Evolutionary conservation across 2,113 vertebrate species (phyloP).

Genomic region (Sorex araneus): DNA sequence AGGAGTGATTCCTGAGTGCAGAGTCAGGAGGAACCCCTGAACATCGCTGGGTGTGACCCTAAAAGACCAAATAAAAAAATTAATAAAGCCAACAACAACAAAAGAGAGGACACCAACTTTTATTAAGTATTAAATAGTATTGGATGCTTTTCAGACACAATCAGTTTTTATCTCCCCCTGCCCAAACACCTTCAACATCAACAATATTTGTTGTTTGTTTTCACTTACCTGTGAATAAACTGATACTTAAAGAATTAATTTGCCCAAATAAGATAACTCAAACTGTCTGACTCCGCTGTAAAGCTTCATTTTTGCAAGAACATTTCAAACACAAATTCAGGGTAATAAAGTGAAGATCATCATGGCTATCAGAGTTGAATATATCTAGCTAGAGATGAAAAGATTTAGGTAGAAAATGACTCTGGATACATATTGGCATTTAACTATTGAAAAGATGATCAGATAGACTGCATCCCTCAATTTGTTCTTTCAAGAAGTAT

Average conservation of each 20-base stretch:
- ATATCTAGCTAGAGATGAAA: constrained; percentile 1
- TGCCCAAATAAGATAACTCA: background rate
- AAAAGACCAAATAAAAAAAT: too few relatives aligned
- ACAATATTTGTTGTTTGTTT: constrained; percentile 15
- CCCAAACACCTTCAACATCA: background rate
- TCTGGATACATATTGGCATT: background rate
- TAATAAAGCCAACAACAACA: too few relatives aligned
- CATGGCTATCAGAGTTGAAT: background rate
- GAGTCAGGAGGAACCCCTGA: too few relatives aligned
- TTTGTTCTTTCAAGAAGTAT: background rate
- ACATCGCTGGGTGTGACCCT: too few relatives aligned
- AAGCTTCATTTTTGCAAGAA: background rate
- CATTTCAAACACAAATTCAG: background rate
- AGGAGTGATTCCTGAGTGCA: too few relatives aligned
- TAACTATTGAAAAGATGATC: background rate
- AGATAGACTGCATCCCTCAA: background rate
- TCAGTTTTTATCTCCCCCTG: constrained; percentile 8
- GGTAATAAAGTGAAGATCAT: background rate
- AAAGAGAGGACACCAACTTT: background rate
- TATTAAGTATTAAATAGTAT: background rate
- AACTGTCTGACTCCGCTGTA: background rate
- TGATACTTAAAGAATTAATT: constrained; percentile 13
- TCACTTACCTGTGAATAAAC: constrained; percentile 3
- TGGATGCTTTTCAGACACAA: background rate
- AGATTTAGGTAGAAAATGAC: constrained; percentile 16